Base-by-base conservation (phyloP, 1,140 invertebrate genomes). In the Pseudomyrmex dendroicus region DNA sequence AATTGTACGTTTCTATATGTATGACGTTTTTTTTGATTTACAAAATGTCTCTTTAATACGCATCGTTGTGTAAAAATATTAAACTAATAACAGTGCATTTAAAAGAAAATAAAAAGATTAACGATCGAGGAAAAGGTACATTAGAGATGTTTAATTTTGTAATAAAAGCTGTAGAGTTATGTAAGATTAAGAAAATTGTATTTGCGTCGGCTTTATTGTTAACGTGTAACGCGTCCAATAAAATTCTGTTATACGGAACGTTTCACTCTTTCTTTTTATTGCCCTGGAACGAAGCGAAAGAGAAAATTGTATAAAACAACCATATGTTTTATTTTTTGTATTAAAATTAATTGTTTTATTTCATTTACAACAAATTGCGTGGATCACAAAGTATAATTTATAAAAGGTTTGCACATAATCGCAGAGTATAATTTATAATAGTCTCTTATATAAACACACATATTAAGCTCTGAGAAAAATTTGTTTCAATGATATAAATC, bases 171-270 rank as follows among this genome's bases (percentile, higher is more conserved):
- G 13, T 84, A 84, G 76, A 86, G 70, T 86, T 86, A 73, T 67
- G 82, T 87, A 87, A 87, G 17, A 68, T 64, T 73, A 78, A 77
- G 70, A 78, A 50, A 61, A 74, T 84, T 76, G 78, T 46, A 86
- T 87, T 87, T 86, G 67, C 86, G 82, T 86, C 83, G 73, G 72
- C 67, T 86, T 86, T 84, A 87, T 86, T 86, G 86, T 87, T 87
- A 87, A 87, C 74, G 56, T 86, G 80, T 87, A 86, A 87, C 86
- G 35, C 35, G 76, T 87, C 82, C 86, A 87, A 87, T 87, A 87
- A 87, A 87, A 74, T 87, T 87, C 85, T 87, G 85, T 86, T 87
- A 84, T 78, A 86, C 73, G 64, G 73, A 87, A 86, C 73, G 52
- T 48, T 73, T 74, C 50, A 70, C 2, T 15, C 25, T 77, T 12